phyloP scores from a whole-genome alignment of 2,113 vertebrate species.

The Hemiprocne comata region DNA sequence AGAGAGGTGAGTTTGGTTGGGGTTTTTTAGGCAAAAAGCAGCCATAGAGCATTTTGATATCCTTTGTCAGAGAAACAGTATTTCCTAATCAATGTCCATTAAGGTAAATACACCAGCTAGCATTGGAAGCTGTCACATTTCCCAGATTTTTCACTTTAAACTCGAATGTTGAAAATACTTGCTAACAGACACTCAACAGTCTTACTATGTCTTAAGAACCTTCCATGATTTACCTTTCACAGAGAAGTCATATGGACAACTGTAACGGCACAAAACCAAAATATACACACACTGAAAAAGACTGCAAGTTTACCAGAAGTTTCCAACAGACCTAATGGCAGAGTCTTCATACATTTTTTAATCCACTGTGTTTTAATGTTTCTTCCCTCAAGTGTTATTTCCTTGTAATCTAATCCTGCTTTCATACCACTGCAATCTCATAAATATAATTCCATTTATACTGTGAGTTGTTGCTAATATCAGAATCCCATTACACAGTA shows the following conservation, averaged over 20 bases:
- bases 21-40: neutral
- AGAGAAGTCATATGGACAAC: neutral
- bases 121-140: neutral
- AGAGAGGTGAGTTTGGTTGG: neutral
- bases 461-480: neutral
- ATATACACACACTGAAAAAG: accelerated
- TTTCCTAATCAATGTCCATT: neutral
- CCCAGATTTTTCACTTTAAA: neutral
- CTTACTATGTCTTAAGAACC: neutral
- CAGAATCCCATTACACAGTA: neutral
- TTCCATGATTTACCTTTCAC: neutral
- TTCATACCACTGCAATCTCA: neutral
- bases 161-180: neutral
- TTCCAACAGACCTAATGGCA: accelerated
- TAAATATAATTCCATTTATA: neutral
- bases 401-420: neutral
- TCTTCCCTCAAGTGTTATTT: neutral
- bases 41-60: neutral
- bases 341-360: neutral
- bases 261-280: neutral
- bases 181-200: neutral
- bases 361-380: neutral
- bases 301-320: neutral
- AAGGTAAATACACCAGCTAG: neutral
- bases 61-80: neutral